Conservation (phyloP, 2,888 invertebrate species). For the Heliothis peltigera region DNA sequence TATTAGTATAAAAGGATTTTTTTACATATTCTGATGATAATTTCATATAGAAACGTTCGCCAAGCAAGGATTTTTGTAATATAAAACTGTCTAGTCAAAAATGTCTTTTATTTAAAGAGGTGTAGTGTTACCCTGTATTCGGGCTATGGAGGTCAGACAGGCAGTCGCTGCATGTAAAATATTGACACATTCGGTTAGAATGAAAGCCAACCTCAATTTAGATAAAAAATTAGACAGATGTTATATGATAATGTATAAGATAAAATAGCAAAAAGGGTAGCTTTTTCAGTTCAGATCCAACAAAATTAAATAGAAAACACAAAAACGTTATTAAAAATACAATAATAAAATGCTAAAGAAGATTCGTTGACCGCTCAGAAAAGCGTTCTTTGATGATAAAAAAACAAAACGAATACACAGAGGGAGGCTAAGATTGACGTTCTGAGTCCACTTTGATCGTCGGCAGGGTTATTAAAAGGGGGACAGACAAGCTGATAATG, state of each 20-base stretch:
- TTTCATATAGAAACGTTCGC: background rate
- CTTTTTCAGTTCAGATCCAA: too few species aligned
- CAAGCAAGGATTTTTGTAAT: background rate
- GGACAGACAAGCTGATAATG: constrained; percentile 17
- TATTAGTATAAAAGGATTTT: background rate
- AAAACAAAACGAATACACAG: background rate
- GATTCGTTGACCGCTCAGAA: background rate
- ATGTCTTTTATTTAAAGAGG: background rate
- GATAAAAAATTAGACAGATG: background rate
- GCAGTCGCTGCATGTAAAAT: background rate
- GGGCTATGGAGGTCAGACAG: background rate
- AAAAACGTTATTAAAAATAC: too few species aligned
- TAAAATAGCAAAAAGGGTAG: background rate
- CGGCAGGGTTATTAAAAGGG: constrained; percentile 18
- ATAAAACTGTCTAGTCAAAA: constrained; percentile 1
- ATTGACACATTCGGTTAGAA: background rate
- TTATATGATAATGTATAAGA: background rate
- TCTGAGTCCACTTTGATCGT: constrained; percentile 6
- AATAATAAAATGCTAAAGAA: background rate
- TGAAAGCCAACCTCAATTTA: background rate
- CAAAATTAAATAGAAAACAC: too few species aligned
- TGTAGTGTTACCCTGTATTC: background rate
- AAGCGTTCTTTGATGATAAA: constrained; percentile 4
- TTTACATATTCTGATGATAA: background rate
- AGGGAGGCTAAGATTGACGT: constrained; percentile 6